Conservation (phyloP, 2,113 vertebrate genomes). For the Oplegnathus fasciatus region DNA sequence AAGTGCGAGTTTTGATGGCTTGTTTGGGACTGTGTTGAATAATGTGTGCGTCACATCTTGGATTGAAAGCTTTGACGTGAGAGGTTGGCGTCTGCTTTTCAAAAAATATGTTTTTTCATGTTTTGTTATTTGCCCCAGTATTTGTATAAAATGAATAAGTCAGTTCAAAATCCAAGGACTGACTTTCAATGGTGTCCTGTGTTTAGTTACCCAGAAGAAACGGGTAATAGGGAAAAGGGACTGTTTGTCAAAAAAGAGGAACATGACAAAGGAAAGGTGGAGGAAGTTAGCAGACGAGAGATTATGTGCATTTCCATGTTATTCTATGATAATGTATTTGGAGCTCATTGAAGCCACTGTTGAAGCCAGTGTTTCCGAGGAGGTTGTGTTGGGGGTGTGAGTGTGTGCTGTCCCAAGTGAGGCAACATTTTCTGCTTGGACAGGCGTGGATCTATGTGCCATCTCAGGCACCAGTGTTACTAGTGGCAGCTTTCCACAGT, state of each 20-base stretch:
- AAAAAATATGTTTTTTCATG: not conserved
- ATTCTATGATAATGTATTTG: not conserved
- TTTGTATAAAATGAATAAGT: not conserved
- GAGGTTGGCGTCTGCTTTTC: not conserved
- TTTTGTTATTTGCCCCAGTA: constrained; percentile 1
- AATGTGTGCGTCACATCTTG: constrained; percentile 14
- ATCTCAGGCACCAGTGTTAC: constrained; percentile 42
- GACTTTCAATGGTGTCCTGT: not conserved
- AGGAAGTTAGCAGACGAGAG: not conserved
- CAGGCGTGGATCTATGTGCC: constrained; percentile 48
- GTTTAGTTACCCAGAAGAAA: constrained; percentile 8
- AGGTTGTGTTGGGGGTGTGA: constrained; percentile 39
- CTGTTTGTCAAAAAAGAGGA: not conserved
- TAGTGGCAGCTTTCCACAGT: constrained; percentile 52
- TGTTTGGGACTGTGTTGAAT: constrained; percentile 18
- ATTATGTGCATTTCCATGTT: not conserved
- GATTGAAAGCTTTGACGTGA: constrained; percentile 28
- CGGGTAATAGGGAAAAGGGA: not conserved
- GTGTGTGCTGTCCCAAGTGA: constrained; percentile 57
- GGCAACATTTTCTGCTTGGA: constrained; percentile 77
- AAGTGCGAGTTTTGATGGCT: constrained; percentile 58
- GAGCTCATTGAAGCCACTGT: constrained; percentile 26
- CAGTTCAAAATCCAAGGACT: not conserved
- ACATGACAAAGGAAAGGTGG: not conserved
- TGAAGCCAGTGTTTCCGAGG: constrained; percentile 10